Conservation (phyloP, 2,113 vertebrate species). For the Trogon surrucura region DNA sequence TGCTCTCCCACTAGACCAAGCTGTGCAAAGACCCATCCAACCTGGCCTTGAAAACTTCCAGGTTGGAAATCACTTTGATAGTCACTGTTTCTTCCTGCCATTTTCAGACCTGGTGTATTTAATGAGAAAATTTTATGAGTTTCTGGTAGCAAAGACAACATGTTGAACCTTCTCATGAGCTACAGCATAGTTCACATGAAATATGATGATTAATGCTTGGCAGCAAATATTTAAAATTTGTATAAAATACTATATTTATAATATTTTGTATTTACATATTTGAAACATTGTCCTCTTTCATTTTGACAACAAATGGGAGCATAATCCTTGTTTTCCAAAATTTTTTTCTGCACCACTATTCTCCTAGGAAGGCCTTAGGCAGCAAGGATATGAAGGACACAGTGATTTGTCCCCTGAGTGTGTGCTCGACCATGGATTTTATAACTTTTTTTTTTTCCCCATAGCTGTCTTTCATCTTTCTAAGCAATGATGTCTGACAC, state of each 20-base stretch:
- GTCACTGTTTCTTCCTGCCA: not conserved
- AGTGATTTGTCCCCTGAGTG: not conserved
- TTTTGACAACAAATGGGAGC: not conserved
- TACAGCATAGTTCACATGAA: not conserved
- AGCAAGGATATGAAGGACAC: not conserved
- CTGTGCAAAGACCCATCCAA: no score
- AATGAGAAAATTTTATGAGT: not conserved
- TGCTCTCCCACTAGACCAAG: no score
- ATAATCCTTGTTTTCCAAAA: not conserved
- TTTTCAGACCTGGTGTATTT: not conserved
- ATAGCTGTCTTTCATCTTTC: slow-evolving; percentile 14
- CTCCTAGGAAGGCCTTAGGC: not conserved
- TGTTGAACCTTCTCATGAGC: not conserved
- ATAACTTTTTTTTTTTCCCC: not conserved
- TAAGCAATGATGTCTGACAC: not conserved
- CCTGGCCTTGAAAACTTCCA: no score
- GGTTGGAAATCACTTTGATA: not conserved
- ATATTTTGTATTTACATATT: not conserved
- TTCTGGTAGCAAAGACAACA: not conserved
- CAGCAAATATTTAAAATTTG: not conserved
- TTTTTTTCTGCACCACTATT: not conserved
- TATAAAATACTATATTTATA: no score
- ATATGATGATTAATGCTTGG: not conserved
- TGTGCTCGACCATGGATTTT: not conserved
- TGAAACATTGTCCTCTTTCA: not conserved